These are phyloP conservation scores for Anolis sagrei DNA, from an alignment of 2,113 vertebrate species.

Conservation along the genomic window DNA sequence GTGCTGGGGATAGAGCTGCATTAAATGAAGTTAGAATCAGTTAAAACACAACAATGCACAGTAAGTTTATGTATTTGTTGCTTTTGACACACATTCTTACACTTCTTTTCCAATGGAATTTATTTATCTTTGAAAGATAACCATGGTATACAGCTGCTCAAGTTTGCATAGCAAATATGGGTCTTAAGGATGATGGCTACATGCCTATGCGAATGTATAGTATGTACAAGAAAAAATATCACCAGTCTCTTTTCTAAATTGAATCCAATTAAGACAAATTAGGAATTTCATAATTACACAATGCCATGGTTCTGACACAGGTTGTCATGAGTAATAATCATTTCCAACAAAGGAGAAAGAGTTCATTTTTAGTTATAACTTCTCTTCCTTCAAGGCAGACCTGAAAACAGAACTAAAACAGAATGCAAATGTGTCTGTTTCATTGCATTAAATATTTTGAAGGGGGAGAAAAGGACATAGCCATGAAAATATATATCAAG, in stretches of 20 bases:
- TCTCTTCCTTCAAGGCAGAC: neutral
- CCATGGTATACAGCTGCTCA: too few species aligned
- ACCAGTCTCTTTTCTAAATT: neutral
- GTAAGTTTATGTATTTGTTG: constrained; percentile 21
- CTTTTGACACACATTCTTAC: too few species aligned
- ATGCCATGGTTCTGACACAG: too few species aligned
- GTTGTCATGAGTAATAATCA: neutral
- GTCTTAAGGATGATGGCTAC: too few species aligned
- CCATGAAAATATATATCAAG: neutral
- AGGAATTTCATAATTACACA: neutral
- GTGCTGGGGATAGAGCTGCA: constrained; percentile 79
- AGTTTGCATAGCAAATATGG: too few species aligned
- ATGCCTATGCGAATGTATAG: too few species aligned
- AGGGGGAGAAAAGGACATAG: neutral
- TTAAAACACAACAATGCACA: neutral
- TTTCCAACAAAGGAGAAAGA: too few species aligned
- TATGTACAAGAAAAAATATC: neutral
- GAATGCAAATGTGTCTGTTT: neutral
- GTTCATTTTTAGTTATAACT: neutral
- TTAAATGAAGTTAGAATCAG: constrained; percentile 35
- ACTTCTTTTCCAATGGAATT: too few species aligned
- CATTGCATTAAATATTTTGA: neutral
- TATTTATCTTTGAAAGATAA: too few species aligned
- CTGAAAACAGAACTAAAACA: neutral
- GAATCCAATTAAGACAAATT: neutral